A percentile compares a stretch with the other conserved stretches of the same genome.
Conservation (phyloP, 2,113 vertebrate genomes). For the Ceyx margarethae region DNA sequence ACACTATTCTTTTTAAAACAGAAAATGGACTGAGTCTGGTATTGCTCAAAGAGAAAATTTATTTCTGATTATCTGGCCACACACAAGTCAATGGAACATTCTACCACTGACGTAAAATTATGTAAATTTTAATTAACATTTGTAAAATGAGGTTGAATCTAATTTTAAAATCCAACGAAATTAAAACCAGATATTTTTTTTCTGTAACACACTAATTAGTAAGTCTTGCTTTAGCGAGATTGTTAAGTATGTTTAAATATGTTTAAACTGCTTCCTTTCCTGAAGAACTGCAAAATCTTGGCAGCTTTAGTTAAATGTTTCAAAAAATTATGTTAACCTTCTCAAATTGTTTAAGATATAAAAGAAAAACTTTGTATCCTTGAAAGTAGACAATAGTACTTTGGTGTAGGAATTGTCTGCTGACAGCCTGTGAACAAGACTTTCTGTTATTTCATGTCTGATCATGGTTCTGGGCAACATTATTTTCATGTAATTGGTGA, state of each 20-base stretch:
- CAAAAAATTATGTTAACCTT: not conserved
- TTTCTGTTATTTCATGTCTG: not conserved
- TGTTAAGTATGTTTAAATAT: not conserved
- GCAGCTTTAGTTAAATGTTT: not conserved
- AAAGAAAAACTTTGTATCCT: not conserved
- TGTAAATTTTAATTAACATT: not conserved
- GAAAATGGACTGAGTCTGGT: not conserved
- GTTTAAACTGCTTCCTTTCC: not conserved
- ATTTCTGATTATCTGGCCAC: not conserved
- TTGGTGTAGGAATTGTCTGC: not conserved
- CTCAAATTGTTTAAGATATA: not conserved
- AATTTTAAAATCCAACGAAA: not conserved
- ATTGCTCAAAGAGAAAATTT: not conserved
- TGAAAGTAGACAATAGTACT: not conserved
- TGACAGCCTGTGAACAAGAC: not conserved
- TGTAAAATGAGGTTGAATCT: not conserved
- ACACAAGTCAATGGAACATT: not conserved
- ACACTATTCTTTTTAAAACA: not conserved
- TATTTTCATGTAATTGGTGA: not conserved
- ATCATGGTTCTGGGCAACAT: not conserved
- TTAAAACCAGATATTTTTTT: not conserved
- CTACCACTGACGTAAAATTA: not conserved
- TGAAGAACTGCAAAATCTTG: not conserved
- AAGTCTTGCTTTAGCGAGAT: not conserved
- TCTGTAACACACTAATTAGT: not conserved